These are phyloP conservation scores for Oscheius sp. DNA, from an alignment of 2,888 invertebrate species.

Conservation along the genomic window DNA sequence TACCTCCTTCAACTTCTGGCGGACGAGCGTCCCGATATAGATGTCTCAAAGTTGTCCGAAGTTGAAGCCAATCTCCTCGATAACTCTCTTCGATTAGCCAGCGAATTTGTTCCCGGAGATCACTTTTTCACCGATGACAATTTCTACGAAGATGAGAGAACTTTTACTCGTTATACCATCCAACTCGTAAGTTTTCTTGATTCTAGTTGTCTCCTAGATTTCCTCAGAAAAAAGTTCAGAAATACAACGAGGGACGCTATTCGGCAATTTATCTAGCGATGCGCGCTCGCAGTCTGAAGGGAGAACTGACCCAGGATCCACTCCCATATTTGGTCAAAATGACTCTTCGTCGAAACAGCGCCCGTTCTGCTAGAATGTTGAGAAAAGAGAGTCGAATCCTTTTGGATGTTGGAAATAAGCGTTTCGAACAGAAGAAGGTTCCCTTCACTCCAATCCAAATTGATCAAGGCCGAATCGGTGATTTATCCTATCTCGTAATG, in stretches of 20 bases:
- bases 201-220: no score
- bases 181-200: no score
- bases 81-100: not conserved
- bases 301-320: not conserved
- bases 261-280: slow-evolving; percentile 20
- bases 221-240: not conserved
- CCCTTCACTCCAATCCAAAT: slow-evolving; percentile 11
- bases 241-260: slow-evolving; percentile 28
- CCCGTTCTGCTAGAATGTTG: not conserved
- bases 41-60: not conserved
- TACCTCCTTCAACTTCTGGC: not conserved
- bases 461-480: slow-evolving; percentile 10
- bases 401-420: slow-evolving; percentile 13
- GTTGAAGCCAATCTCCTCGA: slow-evolving; percentile 4
- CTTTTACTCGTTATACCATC: slow-evolving; percentile 12
- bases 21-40: slow-evolving; percentile 20
- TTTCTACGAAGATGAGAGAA: slow-evolving; percentile 5
- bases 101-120: slow-evolving; percentile 8
- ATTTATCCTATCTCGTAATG: slow-evolving; percentile 9
- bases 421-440: not conserved
- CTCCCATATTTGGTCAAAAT: slow-evolving; percentile 7
- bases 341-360: slow-evolving; percentile 5
- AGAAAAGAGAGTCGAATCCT: slow-evolving; percentile 1
- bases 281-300: slow-evolving; percentile 7
- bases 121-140: slow-evolving; percentile 18